phyloP scores from a whole-genome alignment of 2,888 invertebrate genomes.

The Glaucopsyche alexis region DNA sequence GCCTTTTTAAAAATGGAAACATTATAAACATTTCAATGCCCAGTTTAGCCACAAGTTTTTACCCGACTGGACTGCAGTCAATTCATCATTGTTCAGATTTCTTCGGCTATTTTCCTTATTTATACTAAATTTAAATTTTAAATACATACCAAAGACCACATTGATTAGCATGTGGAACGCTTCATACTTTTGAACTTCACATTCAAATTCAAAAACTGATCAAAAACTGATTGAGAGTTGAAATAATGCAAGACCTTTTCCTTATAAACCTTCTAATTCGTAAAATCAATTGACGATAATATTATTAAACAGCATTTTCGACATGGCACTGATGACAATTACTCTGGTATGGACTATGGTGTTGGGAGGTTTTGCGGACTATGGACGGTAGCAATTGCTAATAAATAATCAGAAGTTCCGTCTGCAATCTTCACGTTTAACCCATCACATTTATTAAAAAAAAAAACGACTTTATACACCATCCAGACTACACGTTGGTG shows the following conservation, averaged over 20 bases:
- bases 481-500: constrained; percentile 42
- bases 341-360: too few relatives aligned
- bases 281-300: too few relatives aligned
- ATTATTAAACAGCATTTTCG: too few relatives aligned
- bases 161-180: not conserved
- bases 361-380: too few relatives aligned
- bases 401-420: not conserved
- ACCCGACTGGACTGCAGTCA: not conserved
- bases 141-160: not conserved
- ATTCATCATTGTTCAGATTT: not conserved
- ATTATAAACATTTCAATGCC: not conserved
- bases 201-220: too few relatives aligned
- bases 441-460: not conserved
- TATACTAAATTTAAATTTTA: not conserved
- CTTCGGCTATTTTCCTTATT: not conserved
- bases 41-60: not conserved
- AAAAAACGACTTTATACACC: not conserved
- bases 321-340: too few relatives aligned
- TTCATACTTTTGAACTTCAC: not conserved
- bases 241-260: too few relatives aligned
- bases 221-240: too few relatives aligned
- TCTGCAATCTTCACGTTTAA: not conserved
- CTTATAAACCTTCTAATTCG: too few relatives aligned
- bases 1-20: constrained; percentile 1
- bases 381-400: too few relatives aligned